phyloP scores from a whole-genome alignment of 2,888 invertebrate species.

The Dendrolimus houi region DNA sequence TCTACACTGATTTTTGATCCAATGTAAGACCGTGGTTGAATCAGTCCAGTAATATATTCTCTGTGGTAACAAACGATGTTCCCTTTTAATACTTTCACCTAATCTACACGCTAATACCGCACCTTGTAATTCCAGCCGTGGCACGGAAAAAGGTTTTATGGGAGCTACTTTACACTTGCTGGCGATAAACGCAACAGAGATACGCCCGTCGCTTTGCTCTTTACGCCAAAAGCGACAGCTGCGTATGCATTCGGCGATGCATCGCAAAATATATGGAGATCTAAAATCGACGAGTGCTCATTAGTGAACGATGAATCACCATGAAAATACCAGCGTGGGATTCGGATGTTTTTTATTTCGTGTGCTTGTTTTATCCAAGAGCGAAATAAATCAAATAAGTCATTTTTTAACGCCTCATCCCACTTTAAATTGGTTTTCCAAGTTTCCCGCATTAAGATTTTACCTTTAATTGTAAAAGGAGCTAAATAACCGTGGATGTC shows the following conservation, averaged over 20 bases:
- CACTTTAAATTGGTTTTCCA: conserved; percentile 8
- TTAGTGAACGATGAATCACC: background rate
- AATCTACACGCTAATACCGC: conserved; percentile 4
- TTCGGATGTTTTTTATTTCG: background rate
- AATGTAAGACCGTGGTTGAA: conserved; percentile 8
- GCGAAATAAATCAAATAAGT: conserved; percentile 1
- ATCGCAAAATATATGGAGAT: conserved; percentile 8
- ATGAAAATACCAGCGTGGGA: conserved; percentile 4
- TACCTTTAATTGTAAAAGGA: conserved; percentile 14
- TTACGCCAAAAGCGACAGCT: conserved; percentile 4
- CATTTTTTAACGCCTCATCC: background rate
- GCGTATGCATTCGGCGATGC: conserved; percentile 2
- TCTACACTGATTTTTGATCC: conserved; percentile 5
- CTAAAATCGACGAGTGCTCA: background rate
- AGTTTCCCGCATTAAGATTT: conserved; percentile 14
- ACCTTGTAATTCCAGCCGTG: conserved; percentile 4
- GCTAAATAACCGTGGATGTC: conserved; percentile 12
- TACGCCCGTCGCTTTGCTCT: background rate
- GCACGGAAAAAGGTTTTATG: background rate
- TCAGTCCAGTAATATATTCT: conserved; percentile 8
- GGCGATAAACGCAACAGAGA: conserved; percentile 3
- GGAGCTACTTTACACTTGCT: conserved; percentile 6
- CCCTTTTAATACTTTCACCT: conserved; percentile 1
- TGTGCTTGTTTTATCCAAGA: conserved; percentile 3
- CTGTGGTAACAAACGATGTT: conserved; percentile 3